phyloP scores from a whole-genome alignment of 2,888 invertebrate species.

The Hermaeophaga mercurialis region DNA sequence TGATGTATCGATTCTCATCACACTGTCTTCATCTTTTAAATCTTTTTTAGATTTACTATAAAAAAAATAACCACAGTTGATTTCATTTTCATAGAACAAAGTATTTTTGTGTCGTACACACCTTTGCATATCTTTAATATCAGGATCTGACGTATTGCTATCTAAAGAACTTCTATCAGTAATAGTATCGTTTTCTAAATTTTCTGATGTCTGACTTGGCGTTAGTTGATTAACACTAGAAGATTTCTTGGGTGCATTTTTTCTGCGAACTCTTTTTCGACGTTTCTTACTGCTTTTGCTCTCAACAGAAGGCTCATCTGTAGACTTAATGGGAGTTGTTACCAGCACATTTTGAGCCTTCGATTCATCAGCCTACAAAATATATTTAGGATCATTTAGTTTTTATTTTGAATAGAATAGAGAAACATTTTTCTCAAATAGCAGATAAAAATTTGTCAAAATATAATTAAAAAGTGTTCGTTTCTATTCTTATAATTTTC shows the following conservation, averaged over 20 bases:
- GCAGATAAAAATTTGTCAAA: no score
- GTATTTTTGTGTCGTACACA: no score
- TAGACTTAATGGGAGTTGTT: constrained; percentile 21
- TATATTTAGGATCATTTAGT: no score
- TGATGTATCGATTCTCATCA: constrained; percentile 26
- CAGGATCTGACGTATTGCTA: constrained; percentile 55
- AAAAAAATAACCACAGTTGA: no score
- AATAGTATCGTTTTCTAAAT: constrained; percentile 50
- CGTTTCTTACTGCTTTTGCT: constrained; percentile 72
- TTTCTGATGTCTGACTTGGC: constrained; percentile 58
- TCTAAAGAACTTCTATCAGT: constrained; percentile 56
- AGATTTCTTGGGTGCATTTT: constrained; percentile 74
- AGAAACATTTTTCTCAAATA: no score
- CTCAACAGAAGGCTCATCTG: constrained; percentile 51
- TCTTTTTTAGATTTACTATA: constrained; percentile 24
- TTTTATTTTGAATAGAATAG: no score
- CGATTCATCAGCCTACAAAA: constrained; percentile 29
- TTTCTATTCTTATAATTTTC: no score
- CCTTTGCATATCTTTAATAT: constrained; percentile 55
- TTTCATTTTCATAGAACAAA: no score
- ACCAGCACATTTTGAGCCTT: constrained; percentile 25
- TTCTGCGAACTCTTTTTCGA: constrained; percentile 82
- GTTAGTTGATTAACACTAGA: constrained; percentile 60
- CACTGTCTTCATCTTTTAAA: constrained; percentile 24
- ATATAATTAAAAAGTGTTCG: no score